Percentiles rank a stretch among this genome's conserved stretches.
phyloP scores from a whole-genome alignment of 2,888 invertebrate species.

The Trypoxylon attenuatum region DNA sequence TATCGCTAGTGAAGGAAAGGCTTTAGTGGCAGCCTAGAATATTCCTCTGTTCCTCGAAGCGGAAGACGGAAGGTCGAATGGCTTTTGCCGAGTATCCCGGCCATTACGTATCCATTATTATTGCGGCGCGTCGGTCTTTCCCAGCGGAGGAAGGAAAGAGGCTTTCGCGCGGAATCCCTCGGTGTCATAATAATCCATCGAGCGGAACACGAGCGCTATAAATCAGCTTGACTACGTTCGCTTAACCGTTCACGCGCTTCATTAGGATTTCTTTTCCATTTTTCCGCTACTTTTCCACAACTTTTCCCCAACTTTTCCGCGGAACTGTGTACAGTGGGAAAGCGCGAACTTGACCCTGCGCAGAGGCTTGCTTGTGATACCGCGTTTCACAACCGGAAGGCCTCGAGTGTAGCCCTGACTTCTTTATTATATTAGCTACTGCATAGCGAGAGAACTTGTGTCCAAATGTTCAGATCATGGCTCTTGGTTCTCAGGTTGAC shows the following conservation, averaged over 20 bases:
- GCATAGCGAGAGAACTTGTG: too few species aligned
- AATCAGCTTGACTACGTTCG: constrained; percentile 48
- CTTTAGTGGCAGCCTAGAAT: not conserved
- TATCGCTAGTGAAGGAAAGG: not conserved
- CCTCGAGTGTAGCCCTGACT: too few species aligned
- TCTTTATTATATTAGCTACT: too few species aligned
- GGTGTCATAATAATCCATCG: constrained; percentile 54
- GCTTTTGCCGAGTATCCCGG: not conserved
- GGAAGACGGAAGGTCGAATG: constrained; percentile 6
- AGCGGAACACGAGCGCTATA: constrained; percentile 53
- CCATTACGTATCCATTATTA: constrained; percentile 31
- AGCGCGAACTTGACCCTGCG: constrained; percentile 34
- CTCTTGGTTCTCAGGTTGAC: too few species aligned
- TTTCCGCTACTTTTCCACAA: not conserved
- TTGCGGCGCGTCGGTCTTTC: constrained; percentile 25
- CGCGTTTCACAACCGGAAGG: too few species aligned
- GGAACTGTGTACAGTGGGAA: constrained; percentile 36
- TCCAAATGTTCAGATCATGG: too few species aligned
- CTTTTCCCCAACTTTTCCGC: too few species aligned
- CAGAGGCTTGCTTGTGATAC: not conserved
- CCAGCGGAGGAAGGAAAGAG: constrained; percentile 9
- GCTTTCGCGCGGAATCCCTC: constrained; percentile 33
- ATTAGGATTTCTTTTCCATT: constrained; percentile 38
- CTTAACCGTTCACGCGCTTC: constrained; percentile 41
- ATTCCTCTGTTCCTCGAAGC: not conserved